phyloP scores from a whole-genome alignment of 2,113 vertebrate species.

The Egretta garzetta region DNA sequence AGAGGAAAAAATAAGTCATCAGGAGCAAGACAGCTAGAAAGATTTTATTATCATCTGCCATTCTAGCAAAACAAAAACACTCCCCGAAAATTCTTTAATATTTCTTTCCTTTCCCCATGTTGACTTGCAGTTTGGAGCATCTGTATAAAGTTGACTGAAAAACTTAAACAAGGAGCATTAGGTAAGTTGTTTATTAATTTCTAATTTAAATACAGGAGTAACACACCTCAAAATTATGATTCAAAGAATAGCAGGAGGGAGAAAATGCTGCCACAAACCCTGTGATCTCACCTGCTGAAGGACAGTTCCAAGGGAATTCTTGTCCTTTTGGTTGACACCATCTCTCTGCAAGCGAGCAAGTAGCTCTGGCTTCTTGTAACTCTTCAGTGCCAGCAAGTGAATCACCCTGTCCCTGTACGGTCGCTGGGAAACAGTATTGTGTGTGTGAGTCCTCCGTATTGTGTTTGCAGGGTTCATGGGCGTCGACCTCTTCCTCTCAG shows the following conservation, averaged over 20 bases:
- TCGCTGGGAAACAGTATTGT: conserved; percentile 80
- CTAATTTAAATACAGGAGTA: neutral
- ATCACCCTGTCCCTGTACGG: conserved; percentile 88
- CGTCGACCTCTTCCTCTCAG: conserved; percentile 87
- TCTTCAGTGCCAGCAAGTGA: conserved; percentile 87
- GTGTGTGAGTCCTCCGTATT: conserved; percentile 80
- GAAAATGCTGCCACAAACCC: neutral
- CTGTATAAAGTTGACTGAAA: neutral
- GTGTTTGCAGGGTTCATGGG: conserved; percentile 87
- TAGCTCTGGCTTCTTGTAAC: conserved; percentile 93
- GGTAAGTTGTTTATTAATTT: neutral
- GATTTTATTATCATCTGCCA: neutral
- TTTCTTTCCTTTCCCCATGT: neutral
- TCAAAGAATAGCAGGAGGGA: neutral
- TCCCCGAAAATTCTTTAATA: neutral
- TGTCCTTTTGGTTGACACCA: conserved; percentile 89
- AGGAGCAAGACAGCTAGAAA: neutral
- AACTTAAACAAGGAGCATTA: neutral
- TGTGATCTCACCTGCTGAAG: conserved; percentile 76
- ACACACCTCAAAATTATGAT: neutral
- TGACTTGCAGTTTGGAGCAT: neutral
- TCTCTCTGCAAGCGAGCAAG: conserved; percentile 87
- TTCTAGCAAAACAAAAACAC: neutral
- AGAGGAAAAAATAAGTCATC: neutral
- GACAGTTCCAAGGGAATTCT: conserved; percentile 73